A percentile compares a stretch with the other conserved stretches of the same genome.
phyloP scores from a whole-genome alignment of 2,113 vertebrate species.

The Neopipo cinnamomea region DNA sequence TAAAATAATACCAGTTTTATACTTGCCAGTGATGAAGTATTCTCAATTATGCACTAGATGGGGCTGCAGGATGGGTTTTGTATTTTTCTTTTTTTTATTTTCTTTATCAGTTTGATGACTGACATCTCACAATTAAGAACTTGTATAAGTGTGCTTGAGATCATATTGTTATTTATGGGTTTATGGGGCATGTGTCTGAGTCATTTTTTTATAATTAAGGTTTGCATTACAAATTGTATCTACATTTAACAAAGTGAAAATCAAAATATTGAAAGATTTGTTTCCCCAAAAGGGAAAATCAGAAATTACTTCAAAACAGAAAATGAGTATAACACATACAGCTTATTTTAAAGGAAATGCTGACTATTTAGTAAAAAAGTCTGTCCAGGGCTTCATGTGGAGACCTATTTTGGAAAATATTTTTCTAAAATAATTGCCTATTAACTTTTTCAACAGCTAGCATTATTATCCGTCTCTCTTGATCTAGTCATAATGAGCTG shows the following conservation, averaged over 20 bases:
- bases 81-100: not conserved
- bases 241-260: not conserved
- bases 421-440: not conserved
- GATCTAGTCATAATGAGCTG: not conserved
- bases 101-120: not conserved
- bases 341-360: not conserved
- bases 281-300: not conserved
- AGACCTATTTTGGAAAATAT: not conserved
- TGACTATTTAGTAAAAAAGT: not conserved
- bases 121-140: not conserved
- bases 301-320: not conserved
- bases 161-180: not conserved
- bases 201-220: not conserved
- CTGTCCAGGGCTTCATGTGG: not conserved
- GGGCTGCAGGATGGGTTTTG: conserved; percentile 66
- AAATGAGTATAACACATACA: not conserved
- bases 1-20: not conserved
- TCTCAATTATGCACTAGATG: conserved; percentile 72
- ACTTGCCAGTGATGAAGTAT: conserved; percentile 1
- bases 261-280: not conserved
- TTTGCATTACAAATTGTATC: not conserved
- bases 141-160: not conserved
- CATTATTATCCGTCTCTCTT: not conserved
- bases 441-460: not conserved
- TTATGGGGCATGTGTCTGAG: not conserved